Evolutionary conservation across 2,888 invertebrate species (phyloP), one percentile per base, ranked within the genome.

Genomic region (Epirrita christyi): DNA sequence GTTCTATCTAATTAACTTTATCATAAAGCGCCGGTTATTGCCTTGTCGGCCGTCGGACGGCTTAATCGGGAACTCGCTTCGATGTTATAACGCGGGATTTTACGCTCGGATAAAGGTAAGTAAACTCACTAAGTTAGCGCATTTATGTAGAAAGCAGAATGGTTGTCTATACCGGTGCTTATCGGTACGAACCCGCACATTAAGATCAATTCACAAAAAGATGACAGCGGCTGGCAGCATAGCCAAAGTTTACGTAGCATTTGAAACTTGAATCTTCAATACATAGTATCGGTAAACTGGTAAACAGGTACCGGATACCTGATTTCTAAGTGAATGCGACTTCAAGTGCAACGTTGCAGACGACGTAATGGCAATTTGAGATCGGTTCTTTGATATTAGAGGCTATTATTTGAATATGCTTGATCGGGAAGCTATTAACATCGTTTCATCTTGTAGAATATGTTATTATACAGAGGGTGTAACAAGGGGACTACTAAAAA

Each of bases 1-100:
- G 88, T 86, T 86, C 80, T 80, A 85, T 83, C 87, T 88, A 89
- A 90, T 90, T 90, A 90, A 88, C 84, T 88, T 88, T 86, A 89
- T 88, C 85, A 88, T 90, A 90, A 88, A 86, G 80, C 79, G 75
- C 78, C 73, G 80, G 83, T 80, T 87, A 88, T 86, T 88, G 83
- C 85, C 79, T 83, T 83, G 83, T 81, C 82, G 76, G 78, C 72
- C 69, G 75, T 69, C 73, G 68, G 76, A 76, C 75, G 78, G 76
- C 74, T 77, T 83, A 85, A 85, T 83, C 80, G 80, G 78, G 81
- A 83, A 77, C 79, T 75, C 76, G 76, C 78, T 81, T 73, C 72
- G 66, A 68, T 71, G 73, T 74, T 74, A 76, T 70, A 73, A 60
- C 66, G 66, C 67, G 64, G 63, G 63, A 71, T 72, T 76, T 77